A percentile compares a stretch with the other conserved stretches of the same genome.
phyloP scores from a whole-genome alignment of 1,140 invertebrate species.

The Scylla paramamosain region DNA sequence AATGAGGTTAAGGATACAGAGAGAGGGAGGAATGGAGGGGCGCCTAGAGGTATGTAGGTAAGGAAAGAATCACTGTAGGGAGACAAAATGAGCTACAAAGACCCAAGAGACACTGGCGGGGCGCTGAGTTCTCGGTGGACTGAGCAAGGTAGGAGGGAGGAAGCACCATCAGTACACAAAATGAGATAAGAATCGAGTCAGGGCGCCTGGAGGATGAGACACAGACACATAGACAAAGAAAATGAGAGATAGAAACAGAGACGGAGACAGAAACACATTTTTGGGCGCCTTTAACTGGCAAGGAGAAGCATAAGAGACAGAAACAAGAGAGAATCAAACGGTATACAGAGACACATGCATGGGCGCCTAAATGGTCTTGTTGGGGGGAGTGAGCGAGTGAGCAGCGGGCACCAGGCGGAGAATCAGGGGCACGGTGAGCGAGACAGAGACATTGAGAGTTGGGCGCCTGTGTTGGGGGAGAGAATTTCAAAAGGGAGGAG shows the following conservation, averaged over 20 bases:
- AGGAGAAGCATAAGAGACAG: background rate
- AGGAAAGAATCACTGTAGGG: no score
- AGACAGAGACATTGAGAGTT: no score
- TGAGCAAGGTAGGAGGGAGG: background rate
- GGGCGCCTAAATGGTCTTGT: background rate
- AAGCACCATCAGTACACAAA: background rate
- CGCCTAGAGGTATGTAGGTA: no score
- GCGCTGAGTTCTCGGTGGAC: background rate
- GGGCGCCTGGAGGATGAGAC: no score
- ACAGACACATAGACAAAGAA: no score
- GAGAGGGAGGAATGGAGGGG: background rate
- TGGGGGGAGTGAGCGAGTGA: background rate
- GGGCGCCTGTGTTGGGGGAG: no score
- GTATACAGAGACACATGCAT: background rate
- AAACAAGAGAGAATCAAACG: no score
- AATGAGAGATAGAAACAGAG: no score
- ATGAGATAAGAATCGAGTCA: background rate
- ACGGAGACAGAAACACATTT: no score
- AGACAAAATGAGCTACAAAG: background rate
- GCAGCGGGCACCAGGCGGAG: no score
- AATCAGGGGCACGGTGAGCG: no score
- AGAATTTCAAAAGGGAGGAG: no score
- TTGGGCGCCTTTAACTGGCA: background rate
- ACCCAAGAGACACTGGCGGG: background rate
- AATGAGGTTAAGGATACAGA: background rate